Conservation (phyloP, 1,140 invertebrate species). For the Drosophila neocordata region DNA sequence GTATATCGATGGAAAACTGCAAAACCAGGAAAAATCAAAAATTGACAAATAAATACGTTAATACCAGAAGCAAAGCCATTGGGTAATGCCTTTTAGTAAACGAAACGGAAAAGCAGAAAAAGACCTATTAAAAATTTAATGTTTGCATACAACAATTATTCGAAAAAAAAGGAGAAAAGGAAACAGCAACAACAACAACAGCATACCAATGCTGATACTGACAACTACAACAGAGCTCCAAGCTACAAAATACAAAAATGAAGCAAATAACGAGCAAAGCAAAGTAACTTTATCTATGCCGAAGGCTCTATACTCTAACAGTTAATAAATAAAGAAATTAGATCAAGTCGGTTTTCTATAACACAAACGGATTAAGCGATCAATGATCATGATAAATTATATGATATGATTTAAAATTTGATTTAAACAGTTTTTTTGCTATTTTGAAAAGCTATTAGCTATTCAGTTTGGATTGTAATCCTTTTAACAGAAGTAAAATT, state of each 20-base stretch:
- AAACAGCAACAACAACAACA: constrained; percentile 10
- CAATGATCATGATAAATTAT: no score
- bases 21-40: constrained; percentile 13
- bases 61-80: constrained; percentile 13
- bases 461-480: no score
- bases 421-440: no score
- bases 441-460: no score
- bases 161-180: constrained; percentile 44
- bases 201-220: constrained; percentile 41
- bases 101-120: constrained; percentile 34
- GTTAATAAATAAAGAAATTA: not conserved
- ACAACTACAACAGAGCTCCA: constrained; percentile 58
- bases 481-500: no score
- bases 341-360: not conserved
- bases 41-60: constrained; percentile 37
- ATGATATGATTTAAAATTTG: no score
- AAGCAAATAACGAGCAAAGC: constrained; percentile 6
- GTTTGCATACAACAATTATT: constrained; percentile 76
- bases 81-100: constrained; percentile 19
- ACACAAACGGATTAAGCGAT: no score
- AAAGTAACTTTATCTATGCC: not conserved
- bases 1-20: constrained; percentile 28
- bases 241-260: constrained; percentile 33
- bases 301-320: not conserved
- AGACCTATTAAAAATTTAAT: constrained; percentile 73